A percentile compares a stretch with the other conserved stretches of the same genome.
These are phyloP conservation scores for Nemotelus nigrinus DNA, from an alignment of 2,888 invertebrate genomes.

Conservation along the genomic window DNA sequence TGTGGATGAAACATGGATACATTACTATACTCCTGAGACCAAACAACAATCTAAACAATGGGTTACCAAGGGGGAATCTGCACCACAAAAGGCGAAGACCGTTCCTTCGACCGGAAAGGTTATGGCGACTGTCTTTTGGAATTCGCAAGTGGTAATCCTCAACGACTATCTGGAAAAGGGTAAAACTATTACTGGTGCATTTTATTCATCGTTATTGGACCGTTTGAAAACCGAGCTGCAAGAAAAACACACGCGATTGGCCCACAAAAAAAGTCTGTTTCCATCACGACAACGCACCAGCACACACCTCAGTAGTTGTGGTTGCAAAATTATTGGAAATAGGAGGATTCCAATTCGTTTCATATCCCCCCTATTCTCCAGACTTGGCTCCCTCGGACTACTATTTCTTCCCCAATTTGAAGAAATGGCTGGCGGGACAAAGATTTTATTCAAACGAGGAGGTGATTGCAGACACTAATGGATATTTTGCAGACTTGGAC, in stretches of 20 bases:
- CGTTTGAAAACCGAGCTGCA: constrained; percentile 14
- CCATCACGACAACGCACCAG: constrained; percentile 20
- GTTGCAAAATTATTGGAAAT: neutral
- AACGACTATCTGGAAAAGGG: constrained; percentile 15
- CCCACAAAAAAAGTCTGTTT: neutral
- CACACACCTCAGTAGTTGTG: neutral
- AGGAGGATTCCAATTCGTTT: constrained; percentile 3
- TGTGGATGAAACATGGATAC: neutral
- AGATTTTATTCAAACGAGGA: neutral
- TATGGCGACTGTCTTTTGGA: constrained; percentile 21
- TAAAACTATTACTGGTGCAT: constrained; percentile 8
- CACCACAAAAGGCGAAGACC: constrained; percentile 2
- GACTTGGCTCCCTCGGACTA: neutral
- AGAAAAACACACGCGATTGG: neutral
- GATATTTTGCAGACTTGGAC: neutral
- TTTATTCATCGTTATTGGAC: constrained; percentile 2
- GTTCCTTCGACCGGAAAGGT: constrained; percentile 5
- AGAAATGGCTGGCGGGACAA: constrained; percentile 20
- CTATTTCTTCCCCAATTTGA: constrained; percentile 13
- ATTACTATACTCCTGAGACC: neutral
- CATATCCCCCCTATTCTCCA: constrained; percentile 12
- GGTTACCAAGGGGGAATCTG: constrained; percentile 11
- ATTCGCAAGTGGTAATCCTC: neutral
- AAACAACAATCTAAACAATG: constrained; percentile 14
- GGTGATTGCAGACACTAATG: too few relatives aligned